Percentiles rank a stretch among this genome's conserved stretches.
phyloP scores from a whole-genome alignment of 2,888 invertebrate species.

The Vannuccia rotundouncinata region DNA sequence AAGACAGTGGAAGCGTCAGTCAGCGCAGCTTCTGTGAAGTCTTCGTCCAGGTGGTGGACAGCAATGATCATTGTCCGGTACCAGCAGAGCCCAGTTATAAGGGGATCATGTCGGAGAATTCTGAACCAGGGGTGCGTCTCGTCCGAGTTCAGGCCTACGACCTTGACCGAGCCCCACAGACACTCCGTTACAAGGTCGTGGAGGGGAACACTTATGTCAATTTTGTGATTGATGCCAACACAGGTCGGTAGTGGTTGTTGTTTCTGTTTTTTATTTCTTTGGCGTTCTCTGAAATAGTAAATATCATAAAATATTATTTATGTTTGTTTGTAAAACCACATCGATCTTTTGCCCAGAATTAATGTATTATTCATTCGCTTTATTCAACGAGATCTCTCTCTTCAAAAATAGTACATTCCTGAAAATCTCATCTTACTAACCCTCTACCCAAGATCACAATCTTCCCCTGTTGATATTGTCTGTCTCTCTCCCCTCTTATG shows the following conservation, averaged over 20 bases:
- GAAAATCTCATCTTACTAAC: no score
- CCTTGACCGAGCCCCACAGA: background rate
- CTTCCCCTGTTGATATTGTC: no score
- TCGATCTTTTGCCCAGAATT: no score
- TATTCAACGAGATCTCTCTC: no score
- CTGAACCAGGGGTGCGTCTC: background rate
- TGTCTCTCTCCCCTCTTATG: no score
- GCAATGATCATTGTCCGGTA: constrained; percentile 1
- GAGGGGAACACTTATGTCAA: background rate
- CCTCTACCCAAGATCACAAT: no score
- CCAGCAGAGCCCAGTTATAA: background rate
- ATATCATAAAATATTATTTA: background rate
- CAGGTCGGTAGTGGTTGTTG: no score
- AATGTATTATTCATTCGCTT: no score
- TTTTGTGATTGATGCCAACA: background rate
- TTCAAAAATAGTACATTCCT: no score
- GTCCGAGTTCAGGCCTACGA: constrained; percentile 25
- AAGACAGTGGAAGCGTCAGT: background rate
- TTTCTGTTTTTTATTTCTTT: no score
- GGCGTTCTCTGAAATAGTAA: background rate
- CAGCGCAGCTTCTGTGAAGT: background rate
- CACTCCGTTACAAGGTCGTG: background rate
- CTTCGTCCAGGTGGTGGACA: background rate
- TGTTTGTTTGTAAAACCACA: no score
- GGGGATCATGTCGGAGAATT: background rate